Evolutionary conservation across 2,113 vertebrate species (phyloP).

Genomic region (Hystrix cristata): DNA sequence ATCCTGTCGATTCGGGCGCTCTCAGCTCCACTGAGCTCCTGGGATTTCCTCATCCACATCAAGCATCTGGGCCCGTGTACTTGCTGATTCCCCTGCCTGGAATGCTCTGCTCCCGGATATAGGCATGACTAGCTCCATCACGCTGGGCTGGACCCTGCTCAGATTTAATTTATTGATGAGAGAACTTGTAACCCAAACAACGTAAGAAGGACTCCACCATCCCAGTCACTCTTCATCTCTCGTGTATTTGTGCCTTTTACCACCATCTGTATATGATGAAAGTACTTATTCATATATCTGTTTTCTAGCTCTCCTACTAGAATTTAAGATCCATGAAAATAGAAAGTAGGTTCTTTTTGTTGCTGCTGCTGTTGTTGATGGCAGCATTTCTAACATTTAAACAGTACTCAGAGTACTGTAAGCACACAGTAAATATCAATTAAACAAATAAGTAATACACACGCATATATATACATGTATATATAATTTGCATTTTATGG

Average conservation of each 20-base stretch:
- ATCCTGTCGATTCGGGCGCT: background rate
- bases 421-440: background rate
- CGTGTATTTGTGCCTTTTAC: background rate
- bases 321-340: background rate
- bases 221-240: rapidly evolving
- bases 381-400: background rate
- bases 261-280: background rate
- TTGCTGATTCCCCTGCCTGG: background rate
- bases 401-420: background rate
- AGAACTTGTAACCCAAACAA: background rate
- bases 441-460: background rate
- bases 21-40: background rate
- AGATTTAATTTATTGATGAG: background rate
- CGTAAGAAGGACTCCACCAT: background rate
- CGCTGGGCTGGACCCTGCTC: background rate
- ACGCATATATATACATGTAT: background rate
- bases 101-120: background rate
- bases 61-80: background rate
- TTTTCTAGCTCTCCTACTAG: background rate
- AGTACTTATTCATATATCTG: background rate
- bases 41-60: background rate
- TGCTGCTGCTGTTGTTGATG: background rate
- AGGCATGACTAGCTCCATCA: rapidly evolving
- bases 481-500: background rate
- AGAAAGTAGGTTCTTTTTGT: background rate